A percentile compares a stretch with the other conserved stretches of the same genome.
phyloP scores from a whole-genome alignment of 2,113 vertebrate species.

The Bungarus multicinctus region DNA sequence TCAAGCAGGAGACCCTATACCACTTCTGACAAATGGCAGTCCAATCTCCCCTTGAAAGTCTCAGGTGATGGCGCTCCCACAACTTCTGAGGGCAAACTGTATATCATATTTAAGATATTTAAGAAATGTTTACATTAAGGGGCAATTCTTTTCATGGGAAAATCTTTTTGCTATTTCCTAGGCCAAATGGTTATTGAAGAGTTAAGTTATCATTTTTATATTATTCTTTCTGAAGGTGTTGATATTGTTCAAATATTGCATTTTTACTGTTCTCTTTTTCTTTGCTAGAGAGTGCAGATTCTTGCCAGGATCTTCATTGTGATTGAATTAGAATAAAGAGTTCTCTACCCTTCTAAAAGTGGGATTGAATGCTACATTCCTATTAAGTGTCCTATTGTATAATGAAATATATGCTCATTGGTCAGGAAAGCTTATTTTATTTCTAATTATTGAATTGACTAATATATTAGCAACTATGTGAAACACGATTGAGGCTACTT shows the following conservation, averaged over 20 bases:
- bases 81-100: neutral
- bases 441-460: neutral
- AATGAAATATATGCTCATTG: neutral
- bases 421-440: neutral
- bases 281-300: neutral
- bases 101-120: neutral
- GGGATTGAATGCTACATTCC: neutral
- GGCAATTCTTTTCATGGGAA: neutral
- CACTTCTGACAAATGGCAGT: too few relatives aligned
- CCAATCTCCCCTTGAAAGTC: too few relatives aligned
- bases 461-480: neutral
- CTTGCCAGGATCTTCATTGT: neutral
- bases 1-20: too few relatives aligned
- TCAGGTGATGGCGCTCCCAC: too few relatives aligned
- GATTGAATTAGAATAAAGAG: neutral
- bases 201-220: neutral
- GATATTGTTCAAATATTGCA: neutral
- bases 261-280: neutral
- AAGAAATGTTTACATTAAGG: neutral
- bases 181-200: neutral
- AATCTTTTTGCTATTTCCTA: neutral
- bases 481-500: neutral
- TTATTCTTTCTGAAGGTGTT: neutral
- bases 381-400: neutral
- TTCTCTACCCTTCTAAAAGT: neutral